Evolutionary conservation across 2,113 vertebrate genomes (phyloP), one percentile per base, ranked within the genome.

Genomic region (Anoplopoma fimbria): DNA sequence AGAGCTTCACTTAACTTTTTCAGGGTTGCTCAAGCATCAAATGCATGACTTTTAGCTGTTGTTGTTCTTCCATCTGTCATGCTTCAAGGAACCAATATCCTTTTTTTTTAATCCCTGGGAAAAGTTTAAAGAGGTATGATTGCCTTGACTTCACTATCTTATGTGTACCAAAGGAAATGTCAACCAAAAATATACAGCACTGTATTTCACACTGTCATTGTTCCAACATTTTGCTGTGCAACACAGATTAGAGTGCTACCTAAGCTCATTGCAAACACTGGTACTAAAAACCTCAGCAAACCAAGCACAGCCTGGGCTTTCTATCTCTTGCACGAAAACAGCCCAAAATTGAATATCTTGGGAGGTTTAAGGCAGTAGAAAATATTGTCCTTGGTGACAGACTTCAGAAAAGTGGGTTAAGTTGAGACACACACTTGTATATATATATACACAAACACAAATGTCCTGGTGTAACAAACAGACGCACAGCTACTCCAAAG

Each of bases 11-110:
- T 88, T 88, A 86, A 91, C 86, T 92, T 94, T 85, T 85, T 83
- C 90, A 89, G 85, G 82, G 88, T 84, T 90, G 86, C 86, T 90
- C 87, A 75, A 91, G 90, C 93, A 87, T 92, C 87, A 91, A 93
- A 93, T 86, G 76, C 70, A 90, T 60, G 80, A 90, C 88, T 91
- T 92, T 92, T 83, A 92, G 89, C 71, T 86, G 75, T 69, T 87
- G 88, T 88, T 91, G 84, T 91, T 90, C 81, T 86, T 86, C 86
- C 82, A 88, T 88, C 89, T 89, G 90, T 92, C 87, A 93, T 63
- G 90, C 86, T 92, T 80, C 82, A 89, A 90, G 79, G 77, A 88
- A 79, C 83, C 55, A 55, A 81, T 91, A 91, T 91, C 77, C 57
- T 71, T 79, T 85, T 75, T 61, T 87, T 89, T 75, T 71, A 83